Conservation (phyloP, 2,888 invertebrate genomes). For the Lysandra bellargus region DNA sequence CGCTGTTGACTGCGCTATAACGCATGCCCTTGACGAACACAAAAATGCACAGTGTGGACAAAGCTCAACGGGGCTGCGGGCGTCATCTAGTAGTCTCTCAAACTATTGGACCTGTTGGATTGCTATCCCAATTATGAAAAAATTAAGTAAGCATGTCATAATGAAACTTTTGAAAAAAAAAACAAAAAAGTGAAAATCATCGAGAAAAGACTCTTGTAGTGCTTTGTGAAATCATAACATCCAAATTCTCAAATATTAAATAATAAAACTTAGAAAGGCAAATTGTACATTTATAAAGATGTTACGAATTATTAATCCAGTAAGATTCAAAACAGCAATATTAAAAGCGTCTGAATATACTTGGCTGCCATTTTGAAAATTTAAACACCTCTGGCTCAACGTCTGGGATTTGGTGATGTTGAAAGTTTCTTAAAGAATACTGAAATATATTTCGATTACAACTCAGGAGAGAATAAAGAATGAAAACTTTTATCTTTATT, state of each 20-base stretch:
- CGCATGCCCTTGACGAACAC: no score
- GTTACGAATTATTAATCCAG: not conserved
- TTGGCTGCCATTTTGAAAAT: conserved; percentile 16
- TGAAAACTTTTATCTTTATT: conserved; percentile 13
- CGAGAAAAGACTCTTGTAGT: not conserved
- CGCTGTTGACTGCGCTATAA: no score
- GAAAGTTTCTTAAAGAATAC: conserved; percentile 19
- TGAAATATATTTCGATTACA: conserved; percentile 25
- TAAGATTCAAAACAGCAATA: conserved; percentile 21
- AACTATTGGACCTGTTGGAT: no score
- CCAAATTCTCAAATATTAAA: not conserved
- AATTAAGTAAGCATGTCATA: no score
- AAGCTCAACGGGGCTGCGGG: no score
- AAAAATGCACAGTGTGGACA: no score
- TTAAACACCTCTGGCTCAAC: conserved; percentile 17
- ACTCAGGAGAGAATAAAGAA: conserved; percentile 16
- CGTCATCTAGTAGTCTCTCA: no score
- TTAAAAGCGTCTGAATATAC: conserved; percentile 19
- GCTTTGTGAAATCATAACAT: not conserved
- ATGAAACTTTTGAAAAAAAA: no score
- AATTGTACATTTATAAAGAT: not conserved
- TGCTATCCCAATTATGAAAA: no score
- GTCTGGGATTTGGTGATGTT: conserved; percentile 20
- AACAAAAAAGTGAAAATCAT: no score
- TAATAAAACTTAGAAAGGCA: not conserved